Conservation (phyloP, 2,888 invertebrate species). For the Teleiodes luculella region DNA sequence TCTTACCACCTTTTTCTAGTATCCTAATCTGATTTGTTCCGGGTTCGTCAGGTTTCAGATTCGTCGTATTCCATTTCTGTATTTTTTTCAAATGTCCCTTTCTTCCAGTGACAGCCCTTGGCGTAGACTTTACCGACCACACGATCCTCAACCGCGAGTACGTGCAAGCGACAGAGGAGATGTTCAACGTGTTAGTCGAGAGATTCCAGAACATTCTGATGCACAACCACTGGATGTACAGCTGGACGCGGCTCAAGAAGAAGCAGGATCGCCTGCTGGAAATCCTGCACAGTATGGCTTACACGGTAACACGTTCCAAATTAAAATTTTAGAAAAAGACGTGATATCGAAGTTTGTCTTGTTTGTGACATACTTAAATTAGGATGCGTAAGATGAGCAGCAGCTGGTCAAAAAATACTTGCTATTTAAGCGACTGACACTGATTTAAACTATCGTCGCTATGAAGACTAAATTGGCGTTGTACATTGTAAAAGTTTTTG, state of each 20-base stretch:
- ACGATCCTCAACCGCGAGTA: constrained; percentile 48
- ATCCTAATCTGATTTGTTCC: no score
- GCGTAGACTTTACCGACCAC: constrained; percentile 53
- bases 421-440: no score
- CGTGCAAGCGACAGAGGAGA: constrained; percentile 50
- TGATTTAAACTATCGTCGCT: no score
- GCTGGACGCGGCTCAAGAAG: constrained; percentile 45
- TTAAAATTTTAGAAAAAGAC: no score
- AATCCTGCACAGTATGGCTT: constrained; percentile 54
- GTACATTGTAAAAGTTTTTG: no score
- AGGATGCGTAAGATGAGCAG: no score
- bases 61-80: not conserved
- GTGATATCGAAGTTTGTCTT: no score
- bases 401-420: no score
- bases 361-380: no score
- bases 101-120: constrained; percentile 55
- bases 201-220: constrained; percentile 58
- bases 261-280: constrained; percentile 50
- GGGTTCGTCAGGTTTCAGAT: no score
- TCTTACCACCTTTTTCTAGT: no score
- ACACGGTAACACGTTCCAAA: constrained; percentile 42
- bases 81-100: not conserved
- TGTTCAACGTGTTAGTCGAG: constrained; percentile 49
- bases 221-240: constrained; percentile 45
- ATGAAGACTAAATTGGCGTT: no score